phyloP scores from a whole-genome alignment of 2,113 vertebrate genomes.

The Pyxicephalus adspersus region DNA sequence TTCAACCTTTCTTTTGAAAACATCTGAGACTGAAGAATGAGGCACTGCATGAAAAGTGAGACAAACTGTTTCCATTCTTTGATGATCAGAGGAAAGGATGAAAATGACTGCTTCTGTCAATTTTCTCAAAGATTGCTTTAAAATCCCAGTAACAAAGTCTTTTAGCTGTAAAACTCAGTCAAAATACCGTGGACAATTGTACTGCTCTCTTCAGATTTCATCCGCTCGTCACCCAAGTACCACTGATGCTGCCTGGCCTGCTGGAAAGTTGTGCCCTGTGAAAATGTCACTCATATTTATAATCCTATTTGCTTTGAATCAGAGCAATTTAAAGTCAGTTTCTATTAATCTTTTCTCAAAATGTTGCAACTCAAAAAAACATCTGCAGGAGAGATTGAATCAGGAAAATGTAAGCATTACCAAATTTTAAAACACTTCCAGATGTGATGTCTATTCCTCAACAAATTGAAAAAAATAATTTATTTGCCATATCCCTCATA shows the following conservation, averaged over 20 bases:
- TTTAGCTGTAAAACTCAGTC: conserved; percentile 27
- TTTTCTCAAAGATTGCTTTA: conserved; percentile 36
- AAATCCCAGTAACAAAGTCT: conserved; percentile 24
- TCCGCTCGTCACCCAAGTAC: background rate
- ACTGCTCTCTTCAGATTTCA: background rate
- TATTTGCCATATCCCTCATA: too few relatives aligned
- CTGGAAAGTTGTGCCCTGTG: background rate
- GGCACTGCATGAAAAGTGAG: conserved; percentile 13
- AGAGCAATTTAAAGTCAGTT: background rate
- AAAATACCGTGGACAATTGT: conserved; percentile 33
- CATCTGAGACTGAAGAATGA: conserved; percentile 12
- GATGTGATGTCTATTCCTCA: too few relatives aligned
- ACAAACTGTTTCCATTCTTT: conserved; percentile 32
- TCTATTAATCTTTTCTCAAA: background rate
- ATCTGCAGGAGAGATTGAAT: too few relatives aligned
- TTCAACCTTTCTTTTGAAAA: conserved; percentile 17
- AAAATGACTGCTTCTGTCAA: conserved; percentile 35
- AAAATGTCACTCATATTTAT: conserved; percentile 15
- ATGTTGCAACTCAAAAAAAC: too few relatives aligned
- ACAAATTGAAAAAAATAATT: too few relatives aligned
- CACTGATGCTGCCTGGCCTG: conserved; percentile 4
- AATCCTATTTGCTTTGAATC: conserved; percentile 21
- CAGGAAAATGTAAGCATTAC: too few relatives aligned
- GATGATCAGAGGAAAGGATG: conserved; percentile 42
- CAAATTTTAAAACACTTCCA: background rate